Percentiles rank a stretch among this genome's conserved stretches.
Evolutionary conservation across 2,797 vertebrate genomes (phyloP).

Genomic region (Macrochelys suwanniensis): DNA sequence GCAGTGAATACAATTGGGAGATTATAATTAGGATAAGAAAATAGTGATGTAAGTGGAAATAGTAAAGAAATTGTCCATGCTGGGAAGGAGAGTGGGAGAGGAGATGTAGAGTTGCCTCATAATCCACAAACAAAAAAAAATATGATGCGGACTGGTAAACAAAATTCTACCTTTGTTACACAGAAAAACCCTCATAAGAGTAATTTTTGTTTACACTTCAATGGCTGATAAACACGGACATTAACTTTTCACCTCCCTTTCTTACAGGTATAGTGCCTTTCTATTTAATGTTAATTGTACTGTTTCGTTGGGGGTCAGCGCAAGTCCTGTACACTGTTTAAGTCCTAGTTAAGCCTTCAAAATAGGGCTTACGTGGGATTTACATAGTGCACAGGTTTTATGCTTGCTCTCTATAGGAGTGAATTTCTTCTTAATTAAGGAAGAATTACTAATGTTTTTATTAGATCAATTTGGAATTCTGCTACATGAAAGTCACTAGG

Average conservation of each 20-base stretch:
- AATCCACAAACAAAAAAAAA: background rate
- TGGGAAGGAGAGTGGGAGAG: background rate
- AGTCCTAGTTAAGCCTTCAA: background rate
- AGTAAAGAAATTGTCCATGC: constrained; percentile 17
- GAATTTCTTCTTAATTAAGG: background rate
- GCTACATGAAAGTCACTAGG: background rate
- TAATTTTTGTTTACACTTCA: background rate
- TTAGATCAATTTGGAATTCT: background rate
- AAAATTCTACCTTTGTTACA: background rate
- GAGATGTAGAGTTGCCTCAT: constrained; percentile 20
- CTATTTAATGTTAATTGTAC: background rate
- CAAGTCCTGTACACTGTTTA: background rate
- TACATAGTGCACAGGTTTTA: background rate
- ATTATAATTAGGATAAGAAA: constrained; percentile 35
- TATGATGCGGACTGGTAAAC: background rate
- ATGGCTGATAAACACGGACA: background rate
- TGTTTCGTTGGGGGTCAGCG: background rate
- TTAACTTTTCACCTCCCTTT: background rate
- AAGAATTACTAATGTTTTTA: background rate
- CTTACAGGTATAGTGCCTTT: background rate
- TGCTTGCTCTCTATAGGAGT: background rate
- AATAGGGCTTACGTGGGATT: background rate
- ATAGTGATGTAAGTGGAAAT: constrained; percentile 45
- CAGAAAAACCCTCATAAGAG: background rate
- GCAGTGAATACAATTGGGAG: constrained; percentile 24